Percentiles rank a stretch among this genome's conserved stretches.
Evolutionary conservation across 2,888 invertebrate species (phyloP).

Genomic region (Pseudoips prasinana): DNA sequence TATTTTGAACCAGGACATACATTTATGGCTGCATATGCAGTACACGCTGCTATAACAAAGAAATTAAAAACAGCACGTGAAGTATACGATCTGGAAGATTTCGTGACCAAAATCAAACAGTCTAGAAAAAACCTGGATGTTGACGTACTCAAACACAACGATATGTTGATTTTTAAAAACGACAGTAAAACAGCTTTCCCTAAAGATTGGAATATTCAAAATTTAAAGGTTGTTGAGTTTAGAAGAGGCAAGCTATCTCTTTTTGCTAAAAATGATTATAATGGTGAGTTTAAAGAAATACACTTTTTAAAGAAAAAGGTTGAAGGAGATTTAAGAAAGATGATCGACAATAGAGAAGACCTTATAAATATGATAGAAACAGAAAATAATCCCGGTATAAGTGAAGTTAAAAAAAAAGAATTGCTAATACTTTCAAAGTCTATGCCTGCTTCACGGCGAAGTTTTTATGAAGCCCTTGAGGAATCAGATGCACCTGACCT

Average conservation of each 20-base stretch:
- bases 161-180: slow-evolving; percentile 11
- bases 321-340: slow-evolving; percentile 8
- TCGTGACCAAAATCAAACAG: slow-evolving; percentile 4
- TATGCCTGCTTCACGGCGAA: too few relatives aligned
- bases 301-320: too few relatives aligned
- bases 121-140: slow-evolving; percentile 20
- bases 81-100: slow-evolving; percentile 5
- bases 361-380: too few relatives aligned
- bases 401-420: too few relatives aligned
- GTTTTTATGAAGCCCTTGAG: too few relatives aligned
- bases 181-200: slow-evolving; percentile 7
- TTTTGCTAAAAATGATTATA: too few relatives aligned
- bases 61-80: slow-evolving; percentile 10
- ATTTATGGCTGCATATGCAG: slow-evolving; percentile 25
- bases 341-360: slow-evolving; percentile 4
- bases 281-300: too few relatives aligned
- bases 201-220: slow-evolving; percentile 10
- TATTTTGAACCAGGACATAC: slow-evolving; percentile 25
- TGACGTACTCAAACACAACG: slow-evolving; percentile 12
- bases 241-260: slow-evolving; percentile 5
- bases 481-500: too few relatives aligned
- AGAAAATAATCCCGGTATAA: too few relatives aligned
- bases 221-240: slow-evolving; percentile 12
- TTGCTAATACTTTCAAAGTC: too few relatives aligned
- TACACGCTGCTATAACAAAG: slow-evolving; percentile 23